Base-by-base conservation (phyloP, 2,888 invertebrate species). In the Microctonus brassicae region DNA sequence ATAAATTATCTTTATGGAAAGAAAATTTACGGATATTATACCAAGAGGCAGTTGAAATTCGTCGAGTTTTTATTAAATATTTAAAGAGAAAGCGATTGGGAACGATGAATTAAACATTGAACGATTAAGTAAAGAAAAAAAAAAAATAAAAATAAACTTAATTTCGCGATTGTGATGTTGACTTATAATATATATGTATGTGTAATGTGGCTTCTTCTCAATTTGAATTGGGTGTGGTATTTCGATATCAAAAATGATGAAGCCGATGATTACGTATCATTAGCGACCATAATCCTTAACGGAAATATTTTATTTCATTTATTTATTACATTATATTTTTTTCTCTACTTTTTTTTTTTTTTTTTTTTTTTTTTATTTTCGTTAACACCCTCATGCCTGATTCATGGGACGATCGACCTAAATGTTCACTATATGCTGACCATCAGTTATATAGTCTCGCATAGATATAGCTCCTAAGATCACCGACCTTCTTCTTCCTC, bases 341-440 rank as follows among this genome's bases (percentile, higher is more conserved):
- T 13, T 5, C 39, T 39, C n/a, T 39, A n/a, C n/a, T 0, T 42
- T 17, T 3, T 42, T 47, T 6, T 7, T 1, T 47, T 47, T 5
- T 17, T 47, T 17, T 47, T 47, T 47, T n/a, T 42, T n/a, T 42
- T 3, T n/a, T 70, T 17, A n/a, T 39, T 74, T 75, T 75, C 72
- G 73, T 75, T 69, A 72, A 75, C 76, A 75, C 76, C 74, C 75
- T 76, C 70, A 73, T 76, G 70, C 75, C 70, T 77, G 73, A 77
- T 74, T 77, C 77, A 75, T 76, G 69, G 73, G 72, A 72, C 75
- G 68, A 47, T 64, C 63, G 52, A 52, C 63, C 52, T 33, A 64
- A 64, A 64, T 64, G 52, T 47, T 64, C 63, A 52, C 52, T 29
- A n/a, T 64, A 39, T 47, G 17, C 47, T 47, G 47, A 64, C 47